Evolutionary conservation across 2,113 vertebrate genomes (phyloP), one percentile per base, ranked within the genome.

Genomic region (Rhea pennata): DNA sequence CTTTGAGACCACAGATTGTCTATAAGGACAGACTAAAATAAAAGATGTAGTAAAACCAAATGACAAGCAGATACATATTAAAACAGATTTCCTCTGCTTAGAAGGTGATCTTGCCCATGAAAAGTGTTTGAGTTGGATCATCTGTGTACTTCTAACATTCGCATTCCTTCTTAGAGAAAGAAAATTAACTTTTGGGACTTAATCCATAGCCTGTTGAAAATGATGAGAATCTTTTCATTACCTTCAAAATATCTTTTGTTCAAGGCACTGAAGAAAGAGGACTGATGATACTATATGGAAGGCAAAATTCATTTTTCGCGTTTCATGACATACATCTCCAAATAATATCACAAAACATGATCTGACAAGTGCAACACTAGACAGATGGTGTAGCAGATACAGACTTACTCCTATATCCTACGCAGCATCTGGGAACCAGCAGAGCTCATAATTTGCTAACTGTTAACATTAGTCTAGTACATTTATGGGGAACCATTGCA

Each of bases 371-470:
- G n/a, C 53, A 91, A 62, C 78, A 62, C 20, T 80, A 94, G 92
- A 94, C 97, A 97, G 97, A 94, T 96, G 97, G 97, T 22, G 20
- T 20, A 84, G 90, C 85, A 88, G 88, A 90, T 86, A 89, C 4
- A 78, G 79, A 79, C 74, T 81, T 75, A 39, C 93, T 92, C 71
- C 92, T 96, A 4, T 93, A 77, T 87, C 46, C 65, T 66, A 36
- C n/a, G 65, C 46, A 91, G 95, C 97, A 92, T 91, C 95, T 97
- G 97, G 91, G 83, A 95, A 86, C 24, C 84, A 70, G 24, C 84
- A 72, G 91, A 94, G 71, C 48, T 79, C 17, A 4, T 70, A 56
- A 88, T 96, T 84, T 96, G 64, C 95, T 96, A 83, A 85, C 67
- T 95, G n/a, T 90, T 93, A 86, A 39, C 48, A 48, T 93, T 92